Base-by-base conservation (phyloP, 2,113 vertebrate species). In the Leiothrix lutea region DNA sequence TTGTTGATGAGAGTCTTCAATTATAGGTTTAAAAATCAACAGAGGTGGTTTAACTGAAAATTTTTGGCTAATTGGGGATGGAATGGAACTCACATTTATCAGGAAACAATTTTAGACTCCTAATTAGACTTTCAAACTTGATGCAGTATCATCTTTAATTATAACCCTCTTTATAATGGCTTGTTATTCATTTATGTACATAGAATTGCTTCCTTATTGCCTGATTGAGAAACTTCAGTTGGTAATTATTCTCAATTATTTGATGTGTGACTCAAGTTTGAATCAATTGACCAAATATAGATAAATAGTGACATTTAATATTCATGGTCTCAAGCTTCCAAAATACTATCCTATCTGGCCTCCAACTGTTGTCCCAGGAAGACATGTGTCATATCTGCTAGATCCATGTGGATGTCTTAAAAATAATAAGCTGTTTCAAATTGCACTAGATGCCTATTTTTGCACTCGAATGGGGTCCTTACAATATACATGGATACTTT, bases 21-120 rank as follows among this genome's bases (percentile, higher is more conserved):
- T 65, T 85, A 42, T 3, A 56, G 29, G 26, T 88, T 69, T 85
- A 61, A 53, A 75, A 87, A 91, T 57, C 81, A 90, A 57, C 80
- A 86, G 70, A 85, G 42, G 35, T 51, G 26, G 42, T 64, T 90
- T 66, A 77, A 57, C 45, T 80, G 61, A 82, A 85, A 70, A 61
- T 85, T 91, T 92, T 75, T 2, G 3, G 70, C 38, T 95, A 91
- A 95, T 66, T 85, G 3, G 42, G 44, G 48, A 47, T 66, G 73
- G 51, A 80, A 91, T 90, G 62, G 67, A 88, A 73, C 48, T 48
- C 35, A 83, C 16, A 45, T 95, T 79, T 92, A 91, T 69, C 87
- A 91, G 81, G 87, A 96, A 95, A 94, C 91, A 91, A 95, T 94
- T 95, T 94, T 88, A 91, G 57, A 65, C 24, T 80, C 42, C 54